Evolutionary conservation across 2,888 invertebrate species (phyloP).

Genomic region (Temnothorax rugatulus): DNA sequence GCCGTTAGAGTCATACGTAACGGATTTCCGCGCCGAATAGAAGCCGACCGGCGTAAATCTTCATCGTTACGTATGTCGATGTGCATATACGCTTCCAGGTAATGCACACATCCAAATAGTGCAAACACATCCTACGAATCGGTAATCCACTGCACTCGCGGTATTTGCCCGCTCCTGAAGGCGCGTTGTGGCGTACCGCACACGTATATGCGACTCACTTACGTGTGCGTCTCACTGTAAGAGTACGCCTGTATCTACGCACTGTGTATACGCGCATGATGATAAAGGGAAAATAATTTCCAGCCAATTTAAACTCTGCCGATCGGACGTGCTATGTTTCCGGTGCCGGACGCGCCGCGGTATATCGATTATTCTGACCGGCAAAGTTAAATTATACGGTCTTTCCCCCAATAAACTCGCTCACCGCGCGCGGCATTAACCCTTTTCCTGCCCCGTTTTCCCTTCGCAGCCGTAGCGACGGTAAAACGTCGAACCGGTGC

Average conservation of each 20-base stretch:
- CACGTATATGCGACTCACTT: conserved; percentile 25
- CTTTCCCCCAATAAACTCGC: conserved; percentile 76
- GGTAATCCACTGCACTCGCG: conserved; percentile 57
- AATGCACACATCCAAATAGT: conserved; percentile 38
- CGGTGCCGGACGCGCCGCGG: conserved; percentile 69
- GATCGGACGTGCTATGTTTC: conserved; percentile 82
- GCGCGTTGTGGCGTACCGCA: conserved; percentile 58
- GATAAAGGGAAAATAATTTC: conserved; percentile 78
- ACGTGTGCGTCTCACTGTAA: background rate
- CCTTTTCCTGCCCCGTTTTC: conserved; percentile 17
- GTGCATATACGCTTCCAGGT: conserved; percentile 31
- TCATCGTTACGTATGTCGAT: conserved; percentile 42
- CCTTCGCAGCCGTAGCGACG: conserved; percentile 10
- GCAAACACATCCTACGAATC: conserved; percentile 55
- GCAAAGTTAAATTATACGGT: conserved; percentile 81
- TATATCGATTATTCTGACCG: conserved; percentile 82
- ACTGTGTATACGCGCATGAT: background rate
- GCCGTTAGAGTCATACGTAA: background rate
- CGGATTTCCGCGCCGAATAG: conserved; percentile 35
- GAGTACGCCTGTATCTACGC: background rate
- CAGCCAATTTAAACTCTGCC: conserved; percentile 82
- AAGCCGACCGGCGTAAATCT: conserved; percentile 57
- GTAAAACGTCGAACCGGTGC: conserved; percentile 36
- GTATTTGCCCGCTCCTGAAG: conserved; percentile 68
- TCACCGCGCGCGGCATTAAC: conserved; percentile 73